Conservation (phyloP, 2,113 vertebrate species). For the Cephalopterus ornatus region DNA sequence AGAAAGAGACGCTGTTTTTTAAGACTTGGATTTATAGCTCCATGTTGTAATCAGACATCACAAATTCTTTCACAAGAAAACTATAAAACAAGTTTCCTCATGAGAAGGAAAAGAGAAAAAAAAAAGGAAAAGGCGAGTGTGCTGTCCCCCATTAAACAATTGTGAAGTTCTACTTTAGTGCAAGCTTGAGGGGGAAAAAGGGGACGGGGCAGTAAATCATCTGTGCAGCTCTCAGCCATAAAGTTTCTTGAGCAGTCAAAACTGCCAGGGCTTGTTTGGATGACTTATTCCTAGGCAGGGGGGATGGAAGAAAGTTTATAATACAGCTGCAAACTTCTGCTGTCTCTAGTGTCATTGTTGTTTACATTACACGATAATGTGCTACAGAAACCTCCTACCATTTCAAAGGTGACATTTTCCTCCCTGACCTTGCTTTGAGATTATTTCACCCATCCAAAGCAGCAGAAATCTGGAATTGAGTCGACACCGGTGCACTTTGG, state of each 20-base stretch:
- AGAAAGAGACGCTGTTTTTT: neutral
- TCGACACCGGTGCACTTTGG: fast-evolving
- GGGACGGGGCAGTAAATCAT: conserved; percentile 29
- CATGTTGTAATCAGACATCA: conserved; percentile 55
- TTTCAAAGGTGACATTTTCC: neutral
- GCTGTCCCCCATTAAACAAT: neutral
- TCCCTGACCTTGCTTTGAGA: neutral
- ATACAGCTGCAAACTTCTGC: conserved; percentile 48
- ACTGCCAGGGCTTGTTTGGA: conserved; percentile 48
- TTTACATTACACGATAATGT: neutral
- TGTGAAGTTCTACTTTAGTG: neutral
- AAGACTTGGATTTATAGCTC: conserved; percentile 54
- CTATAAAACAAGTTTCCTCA: conserved; percentile 62
- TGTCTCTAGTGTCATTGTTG: conserved; percentile 12
- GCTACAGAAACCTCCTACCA: neutral
- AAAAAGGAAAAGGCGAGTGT: fast-evolving
- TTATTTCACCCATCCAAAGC: neutral
- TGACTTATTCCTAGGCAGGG: conserved; percentile 27
- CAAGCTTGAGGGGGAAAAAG: neutral
- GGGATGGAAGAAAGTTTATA: conserved; percentile 33
- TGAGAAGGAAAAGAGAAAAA: neutral
- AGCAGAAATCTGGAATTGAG: neutral
- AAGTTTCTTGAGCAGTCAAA: conserved; percentile 34
- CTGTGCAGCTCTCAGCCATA: conserved; percentile 8
- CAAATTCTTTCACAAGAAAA: conserved; percentile 62